Evolutionary conservation across 2,888 invertebrate species (phyloP).

Genomic region (Drosophila gaucha): DNA sequence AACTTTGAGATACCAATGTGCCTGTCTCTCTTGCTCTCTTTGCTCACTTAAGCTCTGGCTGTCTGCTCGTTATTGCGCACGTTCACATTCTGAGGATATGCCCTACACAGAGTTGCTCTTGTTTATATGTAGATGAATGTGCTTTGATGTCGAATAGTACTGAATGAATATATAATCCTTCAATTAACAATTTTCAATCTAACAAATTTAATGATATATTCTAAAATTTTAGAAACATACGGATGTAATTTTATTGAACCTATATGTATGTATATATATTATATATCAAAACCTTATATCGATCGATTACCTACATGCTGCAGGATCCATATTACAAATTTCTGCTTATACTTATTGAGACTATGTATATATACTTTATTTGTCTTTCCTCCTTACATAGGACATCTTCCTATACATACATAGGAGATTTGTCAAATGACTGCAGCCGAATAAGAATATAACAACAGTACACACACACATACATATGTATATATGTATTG

Average conservation of each 20-base stretch:
- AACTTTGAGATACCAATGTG: slow-evolving; percentile 25
- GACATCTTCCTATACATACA: too few species aligned
- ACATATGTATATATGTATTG: too few species aligned
- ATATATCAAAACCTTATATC: too few species aligned
- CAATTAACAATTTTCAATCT: neutral
- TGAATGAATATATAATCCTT: too few species aligned
- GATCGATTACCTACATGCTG: too few species aligned
- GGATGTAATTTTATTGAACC: too few species aligned
- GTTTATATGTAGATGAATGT: neutral
- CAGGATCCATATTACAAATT: too few species aligned
- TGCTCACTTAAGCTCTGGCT: slow-evolving; percentile 35
- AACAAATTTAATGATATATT: too few species aligned
- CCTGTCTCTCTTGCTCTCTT: slow-evolving; percentile 14
- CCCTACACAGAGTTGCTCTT: slow-evolving; percentile 37
- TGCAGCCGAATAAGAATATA: neutral
- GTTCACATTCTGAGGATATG: slow-evolving; percentile 53
- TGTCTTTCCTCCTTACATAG: neutral
- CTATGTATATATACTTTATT: neutral
- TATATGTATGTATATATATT: too few species aligned
- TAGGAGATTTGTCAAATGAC: neutral
- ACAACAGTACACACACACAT: neutral
- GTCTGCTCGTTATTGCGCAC: slow-evolving; percentile 60
- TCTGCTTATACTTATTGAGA: too few species aligned
- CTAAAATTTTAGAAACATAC: too few species aligned
- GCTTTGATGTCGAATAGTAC: too few species aligned